Conservation (phyloP, 2,888 invertebrate genomes). For the Andrena haemorrhoa region DNA sequence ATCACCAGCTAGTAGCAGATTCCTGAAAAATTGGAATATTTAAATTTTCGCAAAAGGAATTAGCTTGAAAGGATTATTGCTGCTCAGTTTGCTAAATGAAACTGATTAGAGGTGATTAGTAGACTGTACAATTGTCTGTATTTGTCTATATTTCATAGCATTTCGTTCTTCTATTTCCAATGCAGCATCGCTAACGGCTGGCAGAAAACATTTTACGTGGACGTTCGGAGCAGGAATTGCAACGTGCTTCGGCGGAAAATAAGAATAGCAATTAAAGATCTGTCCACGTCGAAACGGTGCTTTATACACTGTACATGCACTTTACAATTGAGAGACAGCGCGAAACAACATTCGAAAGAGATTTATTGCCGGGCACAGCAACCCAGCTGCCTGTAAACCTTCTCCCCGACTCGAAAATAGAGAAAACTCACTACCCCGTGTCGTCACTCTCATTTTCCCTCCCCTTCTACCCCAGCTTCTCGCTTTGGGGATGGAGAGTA, state of each 20-base stretch:
- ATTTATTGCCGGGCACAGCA: conserved; percentile 27
- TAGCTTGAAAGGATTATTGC: too few species aligned
- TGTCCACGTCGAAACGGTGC: conserved; percentile 16
- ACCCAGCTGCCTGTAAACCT: conserved; percentile 43
- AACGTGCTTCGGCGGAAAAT: neutral
- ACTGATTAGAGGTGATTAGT: too few species aligned
- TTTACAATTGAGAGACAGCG: conserved; percentile 34
- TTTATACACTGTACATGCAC: neutral
- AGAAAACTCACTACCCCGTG: conserved; percentile 6
- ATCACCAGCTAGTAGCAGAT: too few species aligned
- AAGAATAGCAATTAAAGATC: conserved; percentile 38
- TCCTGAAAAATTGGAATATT: too few species aligned
- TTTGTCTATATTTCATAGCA: neutral
- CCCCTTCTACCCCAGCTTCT: neutral
- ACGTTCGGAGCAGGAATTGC: neutral
- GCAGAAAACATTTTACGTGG: neutral
- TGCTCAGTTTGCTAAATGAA: too few species aligned
- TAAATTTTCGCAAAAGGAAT: too few species aligned
- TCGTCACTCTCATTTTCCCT: conserved; percentile 33
- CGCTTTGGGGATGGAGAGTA: neutral
- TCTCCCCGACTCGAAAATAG: conserved; percentile 35
- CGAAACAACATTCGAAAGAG: conserved; percentile 41
- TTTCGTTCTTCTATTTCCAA: neutral
- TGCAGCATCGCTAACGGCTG: neutral
- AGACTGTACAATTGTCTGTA: neutral